These are phyloP conservation scores for Listronotus oregonensis DNA, from an alignment of 1,140 invertebrate species.

Conservation along the genomic window DNA sequence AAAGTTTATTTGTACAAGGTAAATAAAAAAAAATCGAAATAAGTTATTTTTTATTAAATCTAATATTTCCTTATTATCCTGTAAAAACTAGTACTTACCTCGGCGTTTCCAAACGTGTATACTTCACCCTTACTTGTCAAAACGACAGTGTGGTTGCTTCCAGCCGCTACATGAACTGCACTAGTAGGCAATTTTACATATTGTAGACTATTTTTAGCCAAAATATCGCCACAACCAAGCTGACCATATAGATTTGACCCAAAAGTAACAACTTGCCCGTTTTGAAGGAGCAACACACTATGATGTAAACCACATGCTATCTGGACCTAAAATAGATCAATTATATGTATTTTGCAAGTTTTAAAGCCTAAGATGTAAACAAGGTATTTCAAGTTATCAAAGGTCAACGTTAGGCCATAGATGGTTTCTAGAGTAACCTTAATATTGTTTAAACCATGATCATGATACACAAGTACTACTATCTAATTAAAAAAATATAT, in stretches of 20 bases:
- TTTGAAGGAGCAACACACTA: slow-evolving; percentile 66
- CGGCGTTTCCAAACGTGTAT: slow-evolving; percentile 91
- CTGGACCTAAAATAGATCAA: slow-evolving; percentile 57
- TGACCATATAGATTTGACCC: slow-evolving; percentile 95
- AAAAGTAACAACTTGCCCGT: slow-evolving; percentile 80
- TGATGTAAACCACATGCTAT: slow-evolving; percentile 91
- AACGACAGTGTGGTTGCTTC: slow-evolving; percentile 93
- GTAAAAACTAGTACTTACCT: slow-evolving; percentile 65
- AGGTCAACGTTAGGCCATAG: no score
- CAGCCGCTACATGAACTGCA: slow-evolving; percentile 82
- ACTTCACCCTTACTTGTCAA: slow-evolving; percentile 90
- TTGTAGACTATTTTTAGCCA: slow-evolving; percentile 74
- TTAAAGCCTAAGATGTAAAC: background rate
- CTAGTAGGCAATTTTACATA: slow-evolving; percentile 74
- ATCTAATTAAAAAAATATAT: no score
- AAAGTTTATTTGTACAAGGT: no score
- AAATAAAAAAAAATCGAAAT: no score
- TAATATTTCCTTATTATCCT: no score
- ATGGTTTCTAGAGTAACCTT: no score
- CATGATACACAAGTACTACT: no score
- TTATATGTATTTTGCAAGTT: no score
- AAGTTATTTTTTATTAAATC: no score
- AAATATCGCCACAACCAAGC: slow-evolving; percentile 85
- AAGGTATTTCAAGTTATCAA: no score
- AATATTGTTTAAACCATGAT: no score